Percentiles rank a stretch among this genome's conserved stretches.
phyloP scores from a whole-genome alignment of 2,113 vertebrate genomes.

The Aegotheles bennettii region DNA sequence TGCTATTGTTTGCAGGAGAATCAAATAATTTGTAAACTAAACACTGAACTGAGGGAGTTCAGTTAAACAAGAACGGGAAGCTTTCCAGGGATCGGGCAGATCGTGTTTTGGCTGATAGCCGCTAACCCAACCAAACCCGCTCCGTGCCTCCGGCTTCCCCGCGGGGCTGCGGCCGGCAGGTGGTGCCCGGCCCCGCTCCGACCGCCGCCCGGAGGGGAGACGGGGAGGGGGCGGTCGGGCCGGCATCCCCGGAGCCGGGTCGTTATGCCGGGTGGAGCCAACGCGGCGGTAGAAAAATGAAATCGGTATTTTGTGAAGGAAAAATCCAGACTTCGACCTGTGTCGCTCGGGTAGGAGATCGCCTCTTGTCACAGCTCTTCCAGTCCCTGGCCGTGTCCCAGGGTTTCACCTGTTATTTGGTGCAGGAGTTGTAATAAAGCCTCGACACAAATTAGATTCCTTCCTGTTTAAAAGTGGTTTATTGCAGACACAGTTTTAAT shows the following conservation, averaged over 20 bases:
- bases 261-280: fast-evolving
- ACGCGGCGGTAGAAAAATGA: fast-evolving
- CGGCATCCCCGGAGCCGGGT: fast-evolving
- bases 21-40: not conserved
- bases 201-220: no score
- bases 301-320: fast-evolving
- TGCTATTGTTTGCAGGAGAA: not conserved
- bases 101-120: fast-evolving
- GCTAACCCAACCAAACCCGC: fast-evolving
- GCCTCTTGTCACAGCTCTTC: not conserved
- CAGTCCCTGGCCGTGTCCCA: not conserved
- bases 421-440: not conserved
- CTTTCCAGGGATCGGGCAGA: not conserved
- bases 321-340: fast-evolving
- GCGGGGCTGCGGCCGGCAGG: not conserved
- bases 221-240: fast-evolving
- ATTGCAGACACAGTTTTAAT: not conserved
- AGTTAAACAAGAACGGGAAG: no score
- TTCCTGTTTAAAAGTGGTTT: not conserved
- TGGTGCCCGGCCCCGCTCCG: not conserved
- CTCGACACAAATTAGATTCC: not conserved
- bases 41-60: not conserved
- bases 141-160: not conserved
- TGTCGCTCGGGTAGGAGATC: no score
- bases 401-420: not conserved